A percentile compares a stretch with the other conserved stretches of the same genome.
Evolutionary conservation across 2,888 invertebrate species (phyloP).

Genomic region (Panzeria rudis): DNA sequence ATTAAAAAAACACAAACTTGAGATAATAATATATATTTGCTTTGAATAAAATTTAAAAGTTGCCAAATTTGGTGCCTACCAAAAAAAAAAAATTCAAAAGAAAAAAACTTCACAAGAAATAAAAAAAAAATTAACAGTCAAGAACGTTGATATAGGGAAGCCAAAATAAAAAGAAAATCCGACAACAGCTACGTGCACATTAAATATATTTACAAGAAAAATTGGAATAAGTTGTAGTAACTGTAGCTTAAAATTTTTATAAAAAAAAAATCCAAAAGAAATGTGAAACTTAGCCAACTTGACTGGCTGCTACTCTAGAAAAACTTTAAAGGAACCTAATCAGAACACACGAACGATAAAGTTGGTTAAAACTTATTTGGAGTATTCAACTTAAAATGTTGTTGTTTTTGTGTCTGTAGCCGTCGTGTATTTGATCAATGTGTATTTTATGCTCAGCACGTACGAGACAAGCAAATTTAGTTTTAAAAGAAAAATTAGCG

Average conservation of each 20-base stretch:
- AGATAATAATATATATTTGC: neutral
- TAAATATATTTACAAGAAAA: neutral
- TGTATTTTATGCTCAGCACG: slow-evolving; percentile 79
- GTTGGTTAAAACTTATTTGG: slow-evolving; percentile 60
- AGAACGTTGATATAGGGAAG: neutral
- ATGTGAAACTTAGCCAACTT: slow-evolving; percentile 34
- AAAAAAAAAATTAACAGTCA: neutral
- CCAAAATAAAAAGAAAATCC: neutral
- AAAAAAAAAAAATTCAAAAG: neutral
- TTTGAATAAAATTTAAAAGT: neutral
- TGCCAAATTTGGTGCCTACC: neutral
- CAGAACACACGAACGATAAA: slow-evolving; percentile 70
- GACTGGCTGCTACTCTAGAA: slow-evolving; percentile 23
- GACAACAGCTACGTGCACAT: neutral
- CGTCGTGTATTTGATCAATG: slow-evolving; percentile 51
- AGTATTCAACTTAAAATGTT: slow-evolving; percentile 23
- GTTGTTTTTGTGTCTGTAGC: slow-evolving; percentile 21
- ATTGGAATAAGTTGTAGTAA: neutral
- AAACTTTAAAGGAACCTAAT: slow-evolving; percentile 68
- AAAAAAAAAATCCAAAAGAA: neutral
- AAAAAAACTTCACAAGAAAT: neutral
- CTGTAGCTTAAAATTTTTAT: neutral
- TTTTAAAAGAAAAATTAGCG: slow-evolving; percentile 76
- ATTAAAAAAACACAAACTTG: neutral
- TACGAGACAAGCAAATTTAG: slow-evolving; percentile 83